Evolutionary conservation across 1,140 invertebrate species (phyloP).

Genomic region (Venustaconcha ellipsiformis): DNA sequence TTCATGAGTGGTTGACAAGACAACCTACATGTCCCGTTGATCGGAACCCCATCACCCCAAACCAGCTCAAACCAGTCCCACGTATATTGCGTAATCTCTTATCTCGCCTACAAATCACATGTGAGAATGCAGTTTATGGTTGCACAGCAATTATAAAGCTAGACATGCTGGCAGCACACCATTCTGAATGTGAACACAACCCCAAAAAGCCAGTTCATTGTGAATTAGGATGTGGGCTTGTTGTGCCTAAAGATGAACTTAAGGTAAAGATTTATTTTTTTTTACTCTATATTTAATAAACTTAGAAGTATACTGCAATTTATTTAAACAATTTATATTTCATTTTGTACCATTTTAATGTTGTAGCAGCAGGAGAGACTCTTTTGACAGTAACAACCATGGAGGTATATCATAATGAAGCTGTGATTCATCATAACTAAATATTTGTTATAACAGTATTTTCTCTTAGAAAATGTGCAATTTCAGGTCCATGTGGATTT

Average conservation of each 20-base stretch:
- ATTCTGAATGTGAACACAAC: slow-evolving; percentile 91
- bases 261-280: slow-evolving; percentile 70
- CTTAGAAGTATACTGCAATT: too few relatives aligned
- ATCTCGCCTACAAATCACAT: slow-evolving; percentile 87
- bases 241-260: slow-evolving; percentile 95
- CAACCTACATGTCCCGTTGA: slow-evolving; percentile 95
- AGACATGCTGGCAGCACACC: slow-evolving; percentile 83
- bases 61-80: slow-evolving; percentile 89
- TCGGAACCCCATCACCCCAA: slow-evolving; percentile 86
- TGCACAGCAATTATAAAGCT: slow-evolving; percentile 88
- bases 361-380: too few relatives aligned
- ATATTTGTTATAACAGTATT: too few relatives aligned
- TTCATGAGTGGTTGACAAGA: slow-evolving; percentile 92
- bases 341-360: too few relatives aligned
- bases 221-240: slow-evolving; percentile 91
- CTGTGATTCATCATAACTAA: too few relatives aligned
- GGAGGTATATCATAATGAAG: too few relatives aligned
- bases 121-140: slow-evolving; percentile 90
- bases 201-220: slow-evolving; percentile 93
- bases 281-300: too few relatives aligned
- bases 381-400: too few relatives aligned
- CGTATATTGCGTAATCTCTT: slow-evolving; percentile 92
- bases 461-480: too few relatives aligned
- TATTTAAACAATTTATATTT: too few relatives aligned
- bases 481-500: too few relatives aligned